Evolutionary conservation across 2,888 invertebrate species (phyloP), one percentile per base, ranked within the genome.

Genomic region (Cephus pulcher): DNA sequence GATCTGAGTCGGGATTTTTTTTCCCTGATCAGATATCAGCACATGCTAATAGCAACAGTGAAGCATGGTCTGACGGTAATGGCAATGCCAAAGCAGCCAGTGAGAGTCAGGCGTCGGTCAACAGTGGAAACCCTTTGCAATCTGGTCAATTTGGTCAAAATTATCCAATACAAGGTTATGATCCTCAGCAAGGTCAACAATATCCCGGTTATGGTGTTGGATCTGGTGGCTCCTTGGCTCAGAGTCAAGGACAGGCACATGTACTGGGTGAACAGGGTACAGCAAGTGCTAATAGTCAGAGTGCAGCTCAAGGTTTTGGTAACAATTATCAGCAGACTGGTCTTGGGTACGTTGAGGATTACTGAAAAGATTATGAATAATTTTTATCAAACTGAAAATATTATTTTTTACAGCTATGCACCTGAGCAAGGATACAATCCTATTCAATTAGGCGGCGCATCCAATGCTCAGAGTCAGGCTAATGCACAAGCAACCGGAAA

Each of bases 41-140:
- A 35, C 71, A 71, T 35, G 74, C 77, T 9, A 74, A 79, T 70
- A 80, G 81, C 73, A 76, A 78, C 6, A 73, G 75, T 15, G 56
- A 73, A 69, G 78, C 71, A n/a, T 15, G 73, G 79, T 70, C 79
- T 9, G 76, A 81, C 69, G 78, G 78, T n/a, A 35, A 56, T 23
- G 82, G 82, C 68, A 80, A 82, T 12, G 75, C 81, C 9, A 69
- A 79, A 1, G 73, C 80, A 12, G 76, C 79, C 23, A 78, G 82
- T 1, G 77, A 82, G 71, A 77, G 73, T 30, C 23, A 12, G 23
- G 56, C 33, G 33, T 23, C 23, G 0, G 74, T 30, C 35, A 35
- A 30, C 35, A 9, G 9, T 9, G 23, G 23, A 56, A 56, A 23
- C 2, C 56, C 9, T 23, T 56, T 56, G 23, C 15, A 23, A 9